Percentiles rank a stretch among this genome's conserved stretches.
These are phyloP conservation scores for Mya arenaria DNA, from an alignment of 1,140 invertebrate genomes.

Conservation along the genomic window DNA sequence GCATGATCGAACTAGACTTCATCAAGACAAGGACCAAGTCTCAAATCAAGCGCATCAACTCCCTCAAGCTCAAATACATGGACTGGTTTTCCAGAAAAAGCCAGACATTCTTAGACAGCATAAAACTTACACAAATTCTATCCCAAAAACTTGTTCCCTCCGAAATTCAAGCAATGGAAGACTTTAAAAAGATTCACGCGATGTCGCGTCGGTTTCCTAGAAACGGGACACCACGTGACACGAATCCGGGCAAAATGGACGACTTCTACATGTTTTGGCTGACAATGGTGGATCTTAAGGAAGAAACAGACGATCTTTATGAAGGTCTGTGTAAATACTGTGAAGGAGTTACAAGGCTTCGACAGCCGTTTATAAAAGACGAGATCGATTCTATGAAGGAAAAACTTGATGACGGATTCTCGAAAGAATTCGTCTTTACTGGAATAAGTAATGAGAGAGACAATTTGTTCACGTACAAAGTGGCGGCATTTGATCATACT, in stretches of 20 bases:
- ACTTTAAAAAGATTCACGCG: conserved; percentile 59
- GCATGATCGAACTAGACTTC: conserved; percentile 64
- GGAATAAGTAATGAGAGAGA: conserved; percentile 67
- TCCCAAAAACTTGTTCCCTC: conserved; percentile 52
- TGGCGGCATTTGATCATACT: conserved; percentile 59
- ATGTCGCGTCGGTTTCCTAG: conserved; percentile 57
- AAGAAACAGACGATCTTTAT: conserved; percentile 63
- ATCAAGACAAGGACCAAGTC: conserved; percentile 58
- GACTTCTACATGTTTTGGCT: conserved; percentile 66
- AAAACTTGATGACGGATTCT: conserved; percentile 42
- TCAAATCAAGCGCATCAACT: conserved; percentile 65
- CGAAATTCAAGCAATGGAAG: conserved; percentile 54
- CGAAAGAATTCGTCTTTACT: conserved; percentile 68
- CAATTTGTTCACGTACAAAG: conserved; percentile 71
- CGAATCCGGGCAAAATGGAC: conserved; percentile 53
- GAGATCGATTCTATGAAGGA: conserved; percentile 63
- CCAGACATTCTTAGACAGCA: conserved; percentile 63
- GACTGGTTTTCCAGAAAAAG: conserved; percentile 68
- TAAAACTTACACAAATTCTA: conserved; percentile 65
- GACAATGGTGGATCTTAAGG: conserved; percentile 60
- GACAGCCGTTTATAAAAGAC: conserved; percentile 64
- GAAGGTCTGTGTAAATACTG: conserved; percentile 63
- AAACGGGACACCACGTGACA: conserved; percentile 51
- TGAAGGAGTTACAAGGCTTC: conserved; percentile 60
- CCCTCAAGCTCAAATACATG: conserved; percentile 60